A percentile compares a stretch with the other conserved stretches of the same genome.
phyloP scores from a whole-genome alignment of 2,888 invertebrate genomes.

The Xanthia togata region DNA sequence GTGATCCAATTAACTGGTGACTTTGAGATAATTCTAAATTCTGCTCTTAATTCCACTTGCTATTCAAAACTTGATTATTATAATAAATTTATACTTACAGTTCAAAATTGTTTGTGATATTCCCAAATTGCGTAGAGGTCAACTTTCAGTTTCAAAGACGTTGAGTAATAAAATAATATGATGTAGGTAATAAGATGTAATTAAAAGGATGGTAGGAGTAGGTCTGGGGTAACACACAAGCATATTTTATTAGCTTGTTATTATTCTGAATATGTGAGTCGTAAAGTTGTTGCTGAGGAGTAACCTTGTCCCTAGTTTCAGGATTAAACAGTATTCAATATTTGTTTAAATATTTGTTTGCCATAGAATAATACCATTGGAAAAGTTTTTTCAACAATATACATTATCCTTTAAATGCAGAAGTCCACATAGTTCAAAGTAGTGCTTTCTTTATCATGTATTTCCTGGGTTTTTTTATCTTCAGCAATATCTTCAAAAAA shows the following conservation, averaged over 20 bases:
- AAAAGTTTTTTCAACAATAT: neutral
- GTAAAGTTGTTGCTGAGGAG: neutral
- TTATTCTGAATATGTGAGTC: slow-evolving; percentile 9
- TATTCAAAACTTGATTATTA: slow-evolving; percentile 39
- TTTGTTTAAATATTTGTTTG: neutral
- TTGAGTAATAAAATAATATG: slow-evolving; percentile 1
- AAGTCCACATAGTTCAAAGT: too few relatives aligned
- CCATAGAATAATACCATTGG: too few relatives aligned
- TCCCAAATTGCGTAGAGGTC: slow-evolving; percentile 9
- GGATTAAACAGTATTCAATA: neutral
- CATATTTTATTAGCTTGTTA: slow-evolving; percentile 25
- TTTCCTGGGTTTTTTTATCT: neutral
- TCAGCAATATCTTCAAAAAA: neutral
- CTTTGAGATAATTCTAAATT: slow-evolving; percentile 27
- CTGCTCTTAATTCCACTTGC: slow-evolving; percentile 9
- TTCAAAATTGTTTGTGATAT: slow-evolving; percentile 20
- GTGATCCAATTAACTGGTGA: slow-evolving; percentile 33
- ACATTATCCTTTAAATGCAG: neutral
- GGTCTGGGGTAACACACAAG: slow-evolving; percentile 3
- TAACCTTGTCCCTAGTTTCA: neutral
- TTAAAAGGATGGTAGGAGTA: slow-evolving; percentile 6
- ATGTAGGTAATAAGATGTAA: slow-evolving; percentile 11
- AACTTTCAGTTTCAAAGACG: slow-evolving; percentile 16
- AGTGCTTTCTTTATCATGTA: neutral
- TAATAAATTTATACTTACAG: slow-evolving; percentile 33